phyloP scores from a whole-genome alignment of 2,797 vertebrate species.

The Moxostoma hubbsi region DNA sequence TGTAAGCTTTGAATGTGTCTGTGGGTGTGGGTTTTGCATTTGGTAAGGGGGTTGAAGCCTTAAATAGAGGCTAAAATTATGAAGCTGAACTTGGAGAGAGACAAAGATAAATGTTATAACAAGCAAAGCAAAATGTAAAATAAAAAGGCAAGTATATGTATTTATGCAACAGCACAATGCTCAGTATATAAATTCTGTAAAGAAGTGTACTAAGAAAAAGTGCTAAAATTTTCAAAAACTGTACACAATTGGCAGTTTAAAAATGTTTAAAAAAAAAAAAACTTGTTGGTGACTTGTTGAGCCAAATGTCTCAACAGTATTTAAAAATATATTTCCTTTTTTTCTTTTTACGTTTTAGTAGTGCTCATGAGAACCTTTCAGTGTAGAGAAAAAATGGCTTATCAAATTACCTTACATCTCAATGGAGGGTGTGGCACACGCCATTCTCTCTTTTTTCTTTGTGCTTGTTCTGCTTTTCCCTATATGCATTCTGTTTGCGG shows the following conservation, averaged over 20 bases:
- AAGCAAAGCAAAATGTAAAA: not conserved
- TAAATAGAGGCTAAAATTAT: constrained; percentile 5
- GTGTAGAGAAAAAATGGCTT: constrained; percentile 36
- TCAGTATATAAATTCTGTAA: too few species aligned
- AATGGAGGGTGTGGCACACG: constrained; percentile 76
- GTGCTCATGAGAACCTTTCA: not conserved
- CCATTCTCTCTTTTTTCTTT: constrained; percentile 46
- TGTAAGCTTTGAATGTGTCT: not conserved
- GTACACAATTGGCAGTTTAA: too few species aligned
- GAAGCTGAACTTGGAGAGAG: not conserved
- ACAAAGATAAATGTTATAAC: not conserved
- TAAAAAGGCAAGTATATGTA: not conserved
- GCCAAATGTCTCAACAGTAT: not conserved
- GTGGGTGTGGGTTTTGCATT: not conserved
- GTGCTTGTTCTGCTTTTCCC: constrained; percentile 39
- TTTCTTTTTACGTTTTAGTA: not conserved
- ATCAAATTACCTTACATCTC: constrained; percentile 66
- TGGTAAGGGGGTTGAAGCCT: not conserved
- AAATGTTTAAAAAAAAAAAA: too few species aligned
- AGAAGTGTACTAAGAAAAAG: too few species aligned
- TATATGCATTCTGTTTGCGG: constrained; percentile 42
- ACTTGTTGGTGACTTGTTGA: too few species aligned
- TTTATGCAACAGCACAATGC: not conserved
- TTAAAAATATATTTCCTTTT: not conserved
- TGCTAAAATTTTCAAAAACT: too few species aligned